Base-by-base conservation (phyloP, 2,797 vertebrate genomes). In the Leptoclinus maculatus region DNA sequence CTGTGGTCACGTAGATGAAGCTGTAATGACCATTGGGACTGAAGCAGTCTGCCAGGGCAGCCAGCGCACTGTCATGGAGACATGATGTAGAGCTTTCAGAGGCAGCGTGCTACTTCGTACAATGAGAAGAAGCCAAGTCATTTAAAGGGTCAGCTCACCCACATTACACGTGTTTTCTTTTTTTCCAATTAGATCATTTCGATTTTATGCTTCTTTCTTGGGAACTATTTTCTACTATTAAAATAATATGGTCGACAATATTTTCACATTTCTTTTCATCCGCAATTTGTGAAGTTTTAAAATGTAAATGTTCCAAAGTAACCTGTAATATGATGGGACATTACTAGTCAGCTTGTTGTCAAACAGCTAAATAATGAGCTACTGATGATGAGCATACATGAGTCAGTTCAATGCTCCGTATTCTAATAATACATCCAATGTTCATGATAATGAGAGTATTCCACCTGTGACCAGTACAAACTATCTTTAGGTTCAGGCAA, bases 1-100 rank as follows among this genome's bases (percentile, higher is more conserved):
- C 82, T 56, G 85, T 78, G 62, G 86, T 82, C 86, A 84, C 47
- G 4, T 54, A 74, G 84, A 91, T 89, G 73, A 78, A 85, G 83
- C 57, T 71, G 75, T 89, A 88, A 91, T 91, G 89, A 89, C 47
- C 86, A 74, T 69, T 41, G 72, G 66, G 11, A 82, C 51, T 63
- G 66, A 74, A 49, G 74, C 79, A 6, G 79, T 57, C 58, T 60
- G 74, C 67, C 47, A n/a, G 65, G 23, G 63, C 78, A 66, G 75
- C 59, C 43, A 23, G 87, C 9, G 6, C 82, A 66, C 63, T 39
- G 79, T 80, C 90, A 87, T 60, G 29, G 49, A 34, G 4, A 57
- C 79, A 43, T 56, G 79, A 83, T 71, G 63, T 53, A 76, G 41
- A 47, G 62, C 67, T 64, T 75, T 71, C 56, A 87, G 11, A 53